A percentile compares a stretch with the other conserved stretches of the same genome.
These are phyloP conservation scores for Scaptomyza parva DNA, from an alignment of 2,888 invertebrate genomes.

Conservation along the genomic window DNA sequence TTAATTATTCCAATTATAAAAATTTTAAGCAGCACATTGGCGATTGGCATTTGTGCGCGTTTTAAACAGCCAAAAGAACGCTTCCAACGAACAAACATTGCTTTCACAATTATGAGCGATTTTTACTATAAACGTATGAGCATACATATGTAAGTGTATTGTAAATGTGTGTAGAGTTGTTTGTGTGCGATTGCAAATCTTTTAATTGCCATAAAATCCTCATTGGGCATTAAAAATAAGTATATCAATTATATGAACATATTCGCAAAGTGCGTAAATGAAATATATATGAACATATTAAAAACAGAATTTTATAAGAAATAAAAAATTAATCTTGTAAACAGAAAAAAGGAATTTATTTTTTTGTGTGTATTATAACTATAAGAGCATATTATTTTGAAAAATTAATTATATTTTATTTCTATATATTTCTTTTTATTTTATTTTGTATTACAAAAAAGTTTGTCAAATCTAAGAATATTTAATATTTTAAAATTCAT, in stretches of 20 bases:
- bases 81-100: slow-evolving; percentile 51
- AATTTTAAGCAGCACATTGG: slow-evolving; percentile 71
- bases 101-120: slow-evolving; percentile 66
- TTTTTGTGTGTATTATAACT: too few species aligned
- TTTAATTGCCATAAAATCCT: slow-evolving; percentile 80
- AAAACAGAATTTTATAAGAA: slow-evolving; percentile 24
- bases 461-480: too few species aligned
- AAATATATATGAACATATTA: slow-evolving; percentile 17
- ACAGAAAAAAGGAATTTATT: slow-evolving; percentile 1
- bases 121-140: slow-evolving; percentile 35
- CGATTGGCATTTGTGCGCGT: slow-evolving; percentile 53
- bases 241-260: slow-evolving; percentile 58
- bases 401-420: too few species aligned
- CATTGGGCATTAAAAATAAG: slow-evolving; percentile 78
- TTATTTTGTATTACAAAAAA: too few species aligned
- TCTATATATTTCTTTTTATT: too few species aligned
- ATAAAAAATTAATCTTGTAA: slow-evolving; percentile 27
- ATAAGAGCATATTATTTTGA: too few species aligned
- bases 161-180: neutral
- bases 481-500: too few species aligned
- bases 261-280: slow-evolving; percentile 15
- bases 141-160: slow-evolving; percentile 1
- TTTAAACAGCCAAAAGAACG: slow-evolving; percentile 51
- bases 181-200: slow-evolving; percentile 65
- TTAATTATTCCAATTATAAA: slow-evolving; percentile 85